phyloP scores from a whole-genome alignment of 2,797 vertebrate species.

The Enteromius trimaculatus region DNA sequence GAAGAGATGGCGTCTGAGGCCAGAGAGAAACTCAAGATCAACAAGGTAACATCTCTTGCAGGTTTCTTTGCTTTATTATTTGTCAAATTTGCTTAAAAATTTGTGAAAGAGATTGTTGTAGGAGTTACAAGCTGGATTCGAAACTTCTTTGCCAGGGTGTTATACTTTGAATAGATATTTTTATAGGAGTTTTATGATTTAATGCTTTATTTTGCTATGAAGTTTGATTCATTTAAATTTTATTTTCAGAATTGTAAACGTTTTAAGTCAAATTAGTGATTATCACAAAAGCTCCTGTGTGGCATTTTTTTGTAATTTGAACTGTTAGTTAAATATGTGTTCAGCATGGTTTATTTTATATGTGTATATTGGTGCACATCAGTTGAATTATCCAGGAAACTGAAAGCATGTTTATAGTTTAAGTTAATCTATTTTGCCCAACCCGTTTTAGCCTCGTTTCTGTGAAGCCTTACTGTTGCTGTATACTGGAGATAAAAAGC shows the following conservation, averaged over 20 bases:
- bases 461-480: background rate
- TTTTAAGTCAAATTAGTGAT: background rate
- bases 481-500: background rate
- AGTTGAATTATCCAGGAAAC: background rate
- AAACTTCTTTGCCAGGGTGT: background rate
- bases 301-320: background rate
- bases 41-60: constrained; percentile 83
- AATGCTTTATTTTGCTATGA: background rate
- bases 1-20: constrained; percentile 90
- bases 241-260: background rate
- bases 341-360: background rate
- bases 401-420: background rate
- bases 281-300: no score
- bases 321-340: background rate
- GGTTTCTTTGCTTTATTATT: background rate
- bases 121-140: background rate
- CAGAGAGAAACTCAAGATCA: constrained; percentile 94
- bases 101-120: background rate
- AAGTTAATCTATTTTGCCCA: background rate
- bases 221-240: background rate
- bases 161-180: background rate
- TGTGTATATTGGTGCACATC: background rate
- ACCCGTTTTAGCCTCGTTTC: background rate
- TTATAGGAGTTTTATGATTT: background rate
- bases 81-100: no score